Conservation (phyloP, 2,888 invertebrate genomes). For the Dastarcus helophoroides region DNA sequence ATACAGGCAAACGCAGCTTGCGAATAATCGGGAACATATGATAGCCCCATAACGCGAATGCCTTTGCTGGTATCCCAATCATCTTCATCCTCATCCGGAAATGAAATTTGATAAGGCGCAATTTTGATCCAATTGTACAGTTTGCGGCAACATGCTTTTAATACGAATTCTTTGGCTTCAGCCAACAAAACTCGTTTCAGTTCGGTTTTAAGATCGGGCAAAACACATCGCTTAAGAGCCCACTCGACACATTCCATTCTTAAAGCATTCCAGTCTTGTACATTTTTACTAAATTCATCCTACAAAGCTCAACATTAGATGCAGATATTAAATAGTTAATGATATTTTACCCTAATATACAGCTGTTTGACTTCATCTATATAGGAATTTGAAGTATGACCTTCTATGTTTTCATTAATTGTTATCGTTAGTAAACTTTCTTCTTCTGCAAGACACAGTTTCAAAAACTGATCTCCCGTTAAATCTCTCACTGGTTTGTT, state of each 20-base stretch:
- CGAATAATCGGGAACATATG: constrained; percentile 74
- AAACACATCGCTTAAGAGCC: constrained; percentile 76
- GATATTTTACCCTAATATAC: constrained; percentile 54
- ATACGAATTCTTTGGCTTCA: constrained; percentile 79
- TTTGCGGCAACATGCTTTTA: constrained; percentile 74
- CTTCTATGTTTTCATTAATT: constrained; percentile 66
- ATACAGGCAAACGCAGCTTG: constrained; percentile 83
- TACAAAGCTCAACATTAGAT: constrained; percentile 24
- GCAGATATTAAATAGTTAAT: constrained; percentile 3
- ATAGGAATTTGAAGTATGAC: constrained; percentile 64
- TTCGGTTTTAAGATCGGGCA: constrained; percentile 83
- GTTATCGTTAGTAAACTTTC: constrained; percentile 66
- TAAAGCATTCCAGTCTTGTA: constrained; percentile 91
- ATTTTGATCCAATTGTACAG: constrained; percentile 80
- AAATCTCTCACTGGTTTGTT: constrained; percentile 87
- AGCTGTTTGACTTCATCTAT: constrained; percentile 82
- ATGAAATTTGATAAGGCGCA: constrained; percentile 65
- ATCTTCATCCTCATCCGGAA: constrained; percentile 77
- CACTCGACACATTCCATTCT: constrained; percentile 79
- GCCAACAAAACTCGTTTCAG: constrained; percentile 63
- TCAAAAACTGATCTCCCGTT: constrained; percentile 81
- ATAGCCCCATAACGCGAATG: constrained; percentile 74
- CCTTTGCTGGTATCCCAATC: constrained; percentile 84
- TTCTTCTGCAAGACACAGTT: constrained; percentile 67
- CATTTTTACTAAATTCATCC: constrained; percentile 90